Evolutionary conservation across 2,797 vertebrate genomes (phyloP).

Genomic region (Anguilla anguilla): DNA sequence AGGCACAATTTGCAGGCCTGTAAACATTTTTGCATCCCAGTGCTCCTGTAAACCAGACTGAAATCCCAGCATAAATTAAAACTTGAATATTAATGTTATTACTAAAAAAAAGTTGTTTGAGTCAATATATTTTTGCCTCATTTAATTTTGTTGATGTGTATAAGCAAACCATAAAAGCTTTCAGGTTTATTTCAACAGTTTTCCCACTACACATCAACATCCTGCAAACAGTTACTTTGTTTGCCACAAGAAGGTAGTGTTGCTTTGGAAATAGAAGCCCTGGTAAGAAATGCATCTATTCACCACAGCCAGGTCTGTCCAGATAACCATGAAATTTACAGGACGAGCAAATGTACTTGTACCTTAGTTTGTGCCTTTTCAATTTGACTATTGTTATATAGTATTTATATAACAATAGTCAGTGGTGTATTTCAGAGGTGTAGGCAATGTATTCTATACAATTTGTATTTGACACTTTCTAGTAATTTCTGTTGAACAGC

Average conservation of each 20-base stretch:
- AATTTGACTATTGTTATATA: neutral
- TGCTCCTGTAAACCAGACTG: neutral
- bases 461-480: neutral
- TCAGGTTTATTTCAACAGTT: neutral
- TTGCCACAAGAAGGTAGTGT: slow-evolving; percentile 3
- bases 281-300: neutral
- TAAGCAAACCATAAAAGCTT: no score
- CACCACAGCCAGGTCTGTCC: neutral
- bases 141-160: neutral
- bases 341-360: neutral
- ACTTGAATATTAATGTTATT: neutral
- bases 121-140: neutral
- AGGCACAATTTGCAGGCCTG: neutral
- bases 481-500: neutral
- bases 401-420: no score
- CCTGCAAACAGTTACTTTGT: neutral
- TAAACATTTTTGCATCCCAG: neutral
- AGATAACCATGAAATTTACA: neutral
- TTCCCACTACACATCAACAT: neutral
- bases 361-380: neutral
- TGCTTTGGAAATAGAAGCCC: neutral
- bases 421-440: no score
- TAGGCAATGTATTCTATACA: neutral
- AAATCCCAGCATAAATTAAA: neutral
- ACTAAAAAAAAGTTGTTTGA: neutral